Conservation (phyloP, 2,113 vertebrate genomes). For the Channa argus region DNA sequence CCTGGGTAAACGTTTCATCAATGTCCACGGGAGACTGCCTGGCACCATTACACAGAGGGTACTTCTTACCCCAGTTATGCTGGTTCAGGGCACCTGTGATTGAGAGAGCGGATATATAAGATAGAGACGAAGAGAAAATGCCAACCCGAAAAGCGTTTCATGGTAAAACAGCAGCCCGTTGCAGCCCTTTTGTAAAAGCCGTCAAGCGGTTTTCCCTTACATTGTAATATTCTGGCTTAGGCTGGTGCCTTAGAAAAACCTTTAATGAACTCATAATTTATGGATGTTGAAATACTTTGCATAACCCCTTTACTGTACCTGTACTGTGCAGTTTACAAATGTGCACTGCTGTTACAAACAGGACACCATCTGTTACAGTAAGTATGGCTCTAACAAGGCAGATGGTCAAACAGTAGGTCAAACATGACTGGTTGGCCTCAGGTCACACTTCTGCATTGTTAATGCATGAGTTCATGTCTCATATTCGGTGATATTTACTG, state of each 20-base stretch:
- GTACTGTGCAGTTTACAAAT: neutral
- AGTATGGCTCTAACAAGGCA: neutral
- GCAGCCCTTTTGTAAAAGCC: too few relatives aligned
- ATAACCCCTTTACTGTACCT: neutral
- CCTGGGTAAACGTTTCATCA: constrained; percentile 93
- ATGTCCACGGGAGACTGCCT: constrained; percentile 96
- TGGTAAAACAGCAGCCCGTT: too few relatives aligned
- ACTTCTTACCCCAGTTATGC: constrained; percentile 92
- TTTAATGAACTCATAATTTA: neutral
- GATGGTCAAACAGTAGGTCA: constrained; percentile 27
- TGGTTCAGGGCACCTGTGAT: constrained; percentile 90
- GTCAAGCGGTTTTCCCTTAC: too few relatives aligned
- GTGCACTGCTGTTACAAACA: neutral
- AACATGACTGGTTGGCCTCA: constrained; percentile 11
- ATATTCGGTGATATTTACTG: too few relatives aligned
- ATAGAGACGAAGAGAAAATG: neutral
- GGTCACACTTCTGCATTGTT: constrained; percentile 11
- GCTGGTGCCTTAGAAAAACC: too few relatives aligned
- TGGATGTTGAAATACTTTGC: neutral
- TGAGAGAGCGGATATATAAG: neutral
- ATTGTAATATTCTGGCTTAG: too few relatives aligned
- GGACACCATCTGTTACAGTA: neutral
- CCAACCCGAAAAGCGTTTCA: too few relatives aligned
- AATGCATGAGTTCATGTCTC: neutral
- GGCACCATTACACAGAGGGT: constrained; percentile 90